phyloP scores from a whole-genome alignment of 2,888 invertebrate genomes.

The Ormyrus nitidulus region DNA sequence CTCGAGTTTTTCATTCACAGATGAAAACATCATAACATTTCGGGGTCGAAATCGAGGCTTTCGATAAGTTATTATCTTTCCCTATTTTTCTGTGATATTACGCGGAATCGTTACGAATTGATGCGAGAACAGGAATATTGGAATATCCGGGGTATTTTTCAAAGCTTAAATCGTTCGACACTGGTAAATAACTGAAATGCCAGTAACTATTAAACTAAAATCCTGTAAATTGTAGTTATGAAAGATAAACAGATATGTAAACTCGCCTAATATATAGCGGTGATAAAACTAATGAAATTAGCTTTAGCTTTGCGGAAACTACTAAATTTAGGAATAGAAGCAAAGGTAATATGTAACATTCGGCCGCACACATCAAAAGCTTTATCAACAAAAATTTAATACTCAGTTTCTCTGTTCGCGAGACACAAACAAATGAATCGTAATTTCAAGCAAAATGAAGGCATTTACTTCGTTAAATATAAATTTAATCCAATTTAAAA shows the following conservation, averaged over 20 bases:
- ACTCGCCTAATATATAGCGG: background rate
- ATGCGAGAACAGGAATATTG: background rate
- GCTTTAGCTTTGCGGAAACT: conserved; percentile 9
- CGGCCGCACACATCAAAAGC: background rate
- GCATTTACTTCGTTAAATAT: no score
- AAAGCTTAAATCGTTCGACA: background rate
- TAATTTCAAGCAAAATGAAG: background rate
- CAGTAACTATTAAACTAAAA: no score
- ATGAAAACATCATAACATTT: conserved; percentile 4
- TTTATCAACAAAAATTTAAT: no score
- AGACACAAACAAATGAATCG: background rate
- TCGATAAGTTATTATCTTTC: conserved; percentile 23
- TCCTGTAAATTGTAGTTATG: background rate
- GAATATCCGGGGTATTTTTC: background rate
- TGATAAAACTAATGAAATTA: conserved; percentile 13
- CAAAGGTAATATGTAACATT: conserved; percentile 7
- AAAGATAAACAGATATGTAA: background rate
- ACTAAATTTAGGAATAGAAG: conserved; percentile 13
- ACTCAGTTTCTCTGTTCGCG: no score
- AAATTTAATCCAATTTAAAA: background rate
- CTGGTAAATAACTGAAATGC: no score
- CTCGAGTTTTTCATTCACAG: conserved; percentile 2
- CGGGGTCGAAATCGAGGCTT: no score
- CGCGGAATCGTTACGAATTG: background rate
- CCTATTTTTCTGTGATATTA: conserved; percentile 8